Evolutionary conservation across 2,888 invertebrate genomes (phyloP).

Genomic region (Synergus japonicus): DNA sequence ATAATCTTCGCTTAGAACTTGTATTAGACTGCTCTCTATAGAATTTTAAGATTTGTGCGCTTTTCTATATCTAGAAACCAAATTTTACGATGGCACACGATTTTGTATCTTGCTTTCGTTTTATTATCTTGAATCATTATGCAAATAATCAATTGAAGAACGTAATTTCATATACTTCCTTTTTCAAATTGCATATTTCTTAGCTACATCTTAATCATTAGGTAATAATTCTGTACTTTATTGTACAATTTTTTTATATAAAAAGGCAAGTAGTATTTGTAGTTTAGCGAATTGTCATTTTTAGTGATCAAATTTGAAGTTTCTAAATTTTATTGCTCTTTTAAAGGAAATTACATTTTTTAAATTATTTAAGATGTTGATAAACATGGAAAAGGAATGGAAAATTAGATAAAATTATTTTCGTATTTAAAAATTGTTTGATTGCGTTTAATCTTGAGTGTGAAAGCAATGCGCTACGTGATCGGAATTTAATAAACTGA

Average conservation of each 20-base stretch:
- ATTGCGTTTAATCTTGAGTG: not conserved
- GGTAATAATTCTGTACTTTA: not conserved
- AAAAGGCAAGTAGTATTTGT: not conserved
- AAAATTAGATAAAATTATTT: slow-evolving; percentile 2
- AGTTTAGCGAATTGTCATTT: slow-evolving; percentile 1
- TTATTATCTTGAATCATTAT: not conserved
- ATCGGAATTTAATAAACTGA: not conserved
- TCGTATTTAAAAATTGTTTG: not conserved
- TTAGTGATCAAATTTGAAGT: not conserved
- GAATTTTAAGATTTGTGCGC: slow-evolving; percentile 12
- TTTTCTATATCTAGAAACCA: slow-evolving; percentile 27
- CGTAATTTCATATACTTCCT: not conserved
- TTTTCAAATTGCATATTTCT: not conserved
- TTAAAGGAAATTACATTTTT: not conserved
- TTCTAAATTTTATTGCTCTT: not conserved
- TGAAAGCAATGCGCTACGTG: not conserved
- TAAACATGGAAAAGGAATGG: not conserved
- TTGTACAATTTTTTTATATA: slow-evolving; percentile 8
- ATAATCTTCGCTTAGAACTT: slow-evolving; percentile 36
- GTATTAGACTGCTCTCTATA: slow-evolving; percentile 35
- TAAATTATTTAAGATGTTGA: not conserved
- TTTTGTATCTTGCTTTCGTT: not conserved
- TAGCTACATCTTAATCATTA: slow-evolving; percentile 10
- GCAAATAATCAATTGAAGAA: not conserved
- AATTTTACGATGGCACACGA: not conserved